Evolutionary conservation across 2,888 invertebrate genomes (phyloP).

Genomic region (Neria commutata): DNA sequence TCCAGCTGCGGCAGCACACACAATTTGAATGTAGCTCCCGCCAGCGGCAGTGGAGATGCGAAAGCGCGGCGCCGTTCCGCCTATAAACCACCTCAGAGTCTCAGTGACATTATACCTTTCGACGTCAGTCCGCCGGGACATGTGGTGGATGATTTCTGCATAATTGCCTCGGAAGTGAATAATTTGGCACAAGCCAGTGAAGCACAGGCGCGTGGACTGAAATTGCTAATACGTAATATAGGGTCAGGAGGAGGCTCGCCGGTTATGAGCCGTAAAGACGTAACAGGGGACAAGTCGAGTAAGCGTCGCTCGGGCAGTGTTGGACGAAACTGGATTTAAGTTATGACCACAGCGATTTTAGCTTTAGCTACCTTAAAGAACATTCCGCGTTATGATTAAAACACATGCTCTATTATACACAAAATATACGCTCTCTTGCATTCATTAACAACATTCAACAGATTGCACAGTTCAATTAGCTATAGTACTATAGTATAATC

Average conservation of each 20-base stretch:
- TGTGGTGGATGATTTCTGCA: conserved; percentile 89
- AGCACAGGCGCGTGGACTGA: conserved; percentile 76
- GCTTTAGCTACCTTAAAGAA: neutral
- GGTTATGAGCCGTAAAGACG: conserved; percentile 74
- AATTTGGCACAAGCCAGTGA: conserved; percentile 58
- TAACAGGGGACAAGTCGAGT: conserved; percentile 38
- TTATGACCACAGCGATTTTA: neutral
- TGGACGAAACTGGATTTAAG: conserved; percentile 58
- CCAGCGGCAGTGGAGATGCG: conserved; percentile 12
- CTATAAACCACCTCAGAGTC: conserved; percentile 64
- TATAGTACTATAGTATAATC: too few species aligned
- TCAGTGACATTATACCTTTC: conserved; percentile 69
- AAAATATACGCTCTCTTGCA: conserved; percentile 2
- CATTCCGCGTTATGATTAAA: conserved; percentile 3
- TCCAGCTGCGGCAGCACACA: conserved; percentile 33
- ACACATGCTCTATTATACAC: neutral
- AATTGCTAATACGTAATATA: conserved; percentile 81
- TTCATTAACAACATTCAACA: neutral
- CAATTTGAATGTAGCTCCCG: conserved; percentile 24
- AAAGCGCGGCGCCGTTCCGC: conserved; percentile 46
- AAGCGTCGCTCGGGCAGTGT: conserved; percentile 60
- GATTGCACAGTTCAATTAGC: conserved; percentile 13
- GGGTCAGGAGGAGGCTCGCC: conserved; percentile 80
- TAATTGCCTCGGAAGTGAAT: conserved; percentile 78
- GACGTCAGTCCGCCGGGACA: conserved; percentile 76